Percentiles rank a stretch among this genome's conserved stretches.
Evolutionary conservation across 1,140 invertebrate genomes (phyloP).

Genomic region (Leptopilina clavipes): DNA sequence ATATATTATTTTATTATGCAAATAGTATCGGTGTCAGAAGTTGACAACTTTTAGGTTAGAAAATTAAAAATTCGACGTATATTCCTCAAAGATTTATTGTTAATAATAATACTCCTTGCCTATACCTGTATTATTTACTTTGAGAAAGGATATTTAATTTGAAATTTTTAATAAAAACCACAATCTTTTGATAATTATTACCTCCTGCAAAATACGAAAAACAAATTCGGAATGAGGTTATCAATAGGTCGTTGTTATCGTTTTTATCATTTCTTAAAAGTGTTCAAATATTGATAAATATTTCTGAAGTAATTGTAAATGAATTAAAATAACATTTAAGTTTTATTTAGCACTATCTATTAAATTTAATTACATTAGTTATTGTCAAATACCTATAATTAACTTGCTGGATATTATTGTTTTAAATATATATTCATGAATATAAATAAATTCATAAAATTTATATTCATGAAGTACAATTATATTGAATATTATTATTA

Average conservation of each 20-base stretch:
- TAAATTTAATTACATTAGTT: too few species aligned
- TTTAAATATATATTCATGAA: too few species aligned
- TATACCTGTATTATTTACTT: neutral
- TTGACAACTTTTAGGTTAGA: slow-evolving; percentile 1
- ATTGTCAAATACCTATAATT: too few species aligned
- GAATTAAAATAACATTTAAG: neutral
- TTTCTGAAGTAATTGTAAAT: neutral
- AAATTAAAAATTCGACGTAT: neutral
- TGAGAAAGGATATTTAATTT: neutral
- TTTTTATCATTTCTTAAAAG: neutral
- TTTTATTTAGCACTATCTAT: too few species aligned
- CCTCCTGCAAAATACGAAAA: neutral
- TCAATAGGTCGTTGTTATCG: slow-evolving; percentile 12
- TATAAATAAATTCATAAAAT: too few species aligned
- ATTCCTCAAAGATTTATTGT: too few species aligned
- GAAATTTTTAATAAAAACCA: neutral
- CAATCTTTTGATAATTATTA: neutral
- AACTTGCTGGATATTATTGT: too few species aligned
- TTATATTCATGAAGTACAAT: neutral
- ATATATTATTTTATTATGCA: neutral
- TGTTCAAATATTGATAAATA: neutral
- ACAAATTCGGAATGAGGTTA: slow-evolving; percentile 13
- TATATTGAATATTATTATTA: neutral
- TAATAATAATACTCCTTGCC: too few species aligned
- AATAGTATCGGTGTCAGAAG: neutral